phyloP scores from a whole-genome alignment of 2,888 invertebrate genomes.

The Tinea trinotella region DNA sequence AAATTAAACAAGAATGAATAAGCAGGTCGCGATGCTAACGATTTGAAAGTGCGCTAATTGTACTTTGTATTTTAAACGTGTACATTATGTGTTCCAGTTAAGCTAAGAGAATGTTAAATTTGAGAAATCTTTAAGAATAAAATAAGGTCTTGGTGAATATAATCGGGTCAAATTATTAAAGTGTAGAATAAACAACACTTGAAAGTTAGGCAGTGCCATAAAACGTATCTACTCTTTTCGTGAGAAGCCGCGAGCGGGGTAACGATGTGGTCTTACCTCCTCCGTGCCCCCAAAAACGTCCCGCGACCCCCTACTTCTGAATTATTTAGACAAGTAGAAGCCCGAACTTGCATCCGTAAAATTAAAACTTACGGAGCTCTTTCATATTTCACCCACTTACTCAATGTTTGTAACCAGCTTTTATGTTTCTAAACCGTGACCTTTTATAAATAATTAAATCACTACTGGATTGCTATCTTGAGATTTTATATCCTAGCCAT shows the following conservation, averaged over 20 bases:
- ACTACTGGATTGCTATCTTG: too few species aligned
- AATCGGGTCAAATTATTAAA: background rate
- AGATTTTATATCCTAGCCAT: too few species aligned
- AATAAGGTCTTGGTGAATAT: too few species aligned
- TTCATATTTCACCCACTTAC: background rate
- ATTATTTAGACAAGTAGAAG: conserved; percentile 61
- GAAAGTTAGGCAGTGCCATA: conserved; percentile 8
- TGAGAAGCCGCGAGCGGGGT: conserved; percentile 15
- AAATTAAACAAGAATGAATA: background rate
- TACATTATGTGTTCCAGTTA: too few species aligned
- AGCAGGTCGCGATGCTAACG: background rate
- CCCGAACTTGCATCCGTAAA: conserved; percentile 60
- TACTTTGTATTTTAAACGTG: background rate
- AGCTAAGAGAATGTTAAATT: too few species aligned
- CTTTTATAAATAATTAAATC: too few species aligned
- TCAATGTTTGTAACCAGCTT: background rate
- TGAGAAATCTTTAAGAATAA: too few species aligned
- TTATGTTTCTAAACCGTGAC: background rate
- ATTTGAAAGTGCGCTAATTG: background rate
- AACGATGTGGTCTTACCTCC: conserved; percentile 15
- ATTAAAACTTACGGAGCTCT: conserved; percentile 49
- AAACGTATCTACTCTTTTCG: conserved; percentile 16
- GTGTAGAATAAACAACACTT: background rate
- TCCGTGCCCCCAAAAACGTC: background rate
- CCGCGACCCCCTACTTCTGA: conserved; percentile 33